Evolutionary conservation across 2,113 vertebrate genomes (phyloP), one percentile per base, ranked within the genome.

Genomic region (Polypterus bichir): DNA sequence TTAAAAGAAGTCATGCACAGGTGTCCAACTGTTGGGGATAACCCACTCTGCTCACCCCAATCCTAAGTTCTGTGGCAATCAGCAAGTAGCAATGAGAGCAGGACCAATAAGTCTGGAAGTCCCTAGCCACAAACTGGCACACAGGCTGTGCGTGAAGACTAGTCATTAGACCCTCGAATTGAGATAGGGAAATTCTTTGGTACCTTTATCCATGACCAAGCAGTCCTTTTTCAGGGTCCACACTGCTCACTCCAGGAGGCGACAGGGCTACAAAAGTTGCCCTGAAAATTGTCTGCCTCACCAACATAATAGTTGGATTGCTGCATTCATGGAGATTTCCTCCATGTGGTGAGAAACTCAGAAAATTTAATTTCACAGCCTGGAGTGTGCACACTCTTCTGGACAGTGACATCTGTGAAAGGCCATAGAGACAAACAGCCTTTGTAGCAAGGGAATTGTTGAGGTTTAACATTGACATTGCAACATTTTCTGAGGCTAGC

Each of bases 241-340:
- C 61, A 57, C 66, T 69, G 66, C 61, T 69, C 61, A 63, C 58
- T 62, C 68, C 56, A 63, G 3, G 4, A 46, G 54, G 53, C 54
- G 64, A 66, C 60, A 45, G 54, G 68, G 45, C 64, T 54, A 62
- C 55, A 62, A 65, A 65, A 61, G 58, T 57, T 68, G 66, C 59
- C 53, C 64, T 63, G 61, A 66, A 69, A 57, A 66, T 69, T 60
- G 53, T 44, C 58, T 67, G 54, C 48, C 60, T 67, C 53, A 55
- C 56, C 46, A 49, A 49, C 8, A 48, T 51, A 58, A 58, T 7
- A 54, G 52, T 64, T 62, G 62, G 62, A 66, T 56, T 9, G 62
- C 61, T 4, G 9, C 44, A 3, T 51, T 57, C 62, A 59, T 51
- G 27, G 57, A 60, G 59, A 63, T 45, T 58, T 53, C 57, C 62